phyloP scores from a whole-genome alignment of 2,113 vertebrate species.

The Neomonachus schauinslandi region DNA sequence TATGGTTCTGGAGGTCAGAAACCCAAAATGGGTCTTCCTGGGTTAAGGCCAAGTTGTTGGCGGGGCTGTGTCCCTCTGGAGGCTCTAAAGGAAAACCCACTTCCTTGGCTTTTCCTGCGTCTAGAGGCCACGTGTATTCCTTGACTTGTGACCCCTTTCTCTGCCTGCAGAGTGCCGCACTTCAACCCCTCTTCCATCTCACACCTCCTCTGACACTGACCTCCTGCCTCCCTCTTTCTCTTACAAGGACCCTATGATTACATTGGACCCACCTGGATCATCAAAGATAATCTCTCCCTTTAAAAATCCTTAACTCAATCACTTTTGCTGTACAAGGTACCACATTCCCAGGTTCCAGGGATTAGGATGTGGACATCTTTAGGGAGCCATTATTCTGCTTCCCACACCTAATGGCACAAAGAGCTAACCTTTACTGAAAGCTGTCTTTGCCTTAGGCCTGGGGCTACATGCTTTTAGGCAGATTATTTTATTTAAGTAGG shows the following conservation, averaged over 20 bases:
- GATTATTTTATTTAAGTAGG: background rate
- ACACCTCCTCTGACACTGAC: background rate
- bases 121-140: no score
- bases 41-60: background rate
- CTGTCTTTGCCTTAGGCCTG: background rate
- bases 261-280: background rate
- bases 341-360: background rate
- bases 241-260: background rate
- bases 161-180: no score
- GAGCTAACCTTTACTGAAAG: background rate
- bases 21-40: background rate
- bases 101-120: background rate
- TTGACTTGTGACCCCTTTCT: background rate
- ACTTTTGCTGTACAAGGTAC: no score
- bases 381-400: background rate
- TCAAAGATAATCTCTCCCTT: background rate
- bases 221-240: background rate
- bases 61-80: background rate
- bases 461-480: background rate
- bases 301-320: background rate
- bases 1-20: background rate
- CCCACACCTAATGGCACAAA: rapidly evolving
- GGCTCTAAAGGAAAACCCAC: background rate
- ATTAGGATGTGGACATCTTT: background rate
- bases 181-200: background rate